A percentile compares a stretch with the other conserved stretches of the same genome.
phyloP scores from a whole-genome alignment of 2,888 invertebrate genomes.

The Pachycephus smyrnensis region DNA sequence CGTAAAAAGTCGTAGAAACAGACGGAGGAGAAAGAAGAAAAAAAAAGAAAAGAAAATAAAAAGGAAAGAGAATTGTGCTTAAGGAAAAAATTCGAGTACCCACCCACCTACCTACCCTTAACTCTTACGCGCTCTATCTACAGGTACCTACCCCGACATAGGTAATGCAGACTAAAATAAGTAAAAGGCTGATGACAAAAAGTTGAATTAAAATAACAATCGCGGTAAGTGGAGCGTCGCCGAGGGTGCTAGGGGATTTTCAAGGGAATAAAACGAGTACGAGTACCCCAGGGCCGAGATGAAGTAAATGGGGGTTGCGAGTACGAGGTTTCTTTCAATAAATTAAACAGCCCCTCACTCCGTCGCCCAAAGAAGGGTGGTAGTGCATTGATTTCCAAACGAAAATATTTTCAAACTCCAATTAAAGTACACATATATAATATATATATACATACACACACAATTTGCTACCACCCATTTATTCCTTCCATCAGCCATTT shows the following conservation, averaged over 20 bases:
- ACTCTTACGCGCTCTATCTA: too few species aligned
- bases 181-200: conserved; percentile 49
- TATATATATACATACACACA: not conserved
- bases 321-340: conserved; percentile 26
- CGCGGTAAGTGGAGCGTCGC: conserved; percentile 21
- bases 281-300: not conserved
- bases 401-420: not conserved
- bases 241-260: not conserved
- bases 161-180: conserved; percentile 30
- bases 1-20: conserved; percentile 24
- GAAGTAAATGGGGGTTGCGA: not conserved
- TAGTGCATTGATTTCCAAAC: conserved; percentile 21
- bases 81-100: not conserved
- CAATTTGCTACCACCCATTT: not conserved
- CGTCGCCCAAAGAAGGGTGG: not conserved
- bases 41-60: conserved; percentile 17
- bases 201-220: conserved; percentile 37
- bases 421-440: not conserved
- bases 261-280: not conserved
- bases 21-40: conserved; percentile 21
- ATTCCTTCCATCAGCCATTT: not conserved
- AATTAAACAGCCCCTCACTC: conserved; percentile 29
- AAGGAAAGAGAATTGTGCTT: not conserved
- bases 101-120: not conserved
- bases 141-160: not conserved